Evolutionary conservation across 2,888 invertebrate genomes (phyloP).

Genomic region (Cryptus armator): DNA sequence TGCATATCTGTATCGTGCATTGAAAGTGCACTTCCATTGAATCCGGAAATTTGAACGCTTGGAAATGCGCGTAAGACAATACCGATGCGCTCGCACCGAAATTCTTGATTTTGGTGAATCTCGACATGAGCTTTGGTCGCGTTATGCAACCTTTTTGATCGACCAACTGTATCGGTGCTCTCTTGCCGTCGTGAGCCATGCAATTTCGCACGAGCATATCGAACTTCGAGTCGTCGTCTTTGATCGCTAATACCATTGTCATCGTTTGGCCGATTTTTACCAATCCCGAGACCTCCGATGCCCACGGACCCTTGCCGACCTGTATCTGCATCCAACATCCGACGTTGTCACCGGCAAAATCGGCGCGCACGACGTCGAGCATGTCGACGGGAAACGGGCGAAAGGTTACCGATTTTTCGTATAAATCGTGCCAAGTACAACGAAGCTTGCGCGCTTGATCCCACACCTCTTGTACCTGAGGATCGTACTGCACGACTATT

Average conservation of each 20-base stretch:
- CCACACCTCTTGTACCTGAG: slow-evolving; percentile 97
- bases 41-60: slow-evolving; percentile 98
- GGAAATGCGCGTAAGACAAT: slow-evolving; percentile 96
- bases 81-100: slow-evolving; percentile 97
- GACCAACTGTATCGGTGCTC: slow-evolving; percentile 96
- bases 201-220: slow-evolving; percentile 98
- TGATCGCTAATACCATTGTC: slow-evolving; percentile 98
- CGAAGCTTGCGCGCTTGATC: slow-evolving; percentile 96
- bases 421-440: slow-evolving; percentile 98
- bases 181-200: slow-evolving; percentile 97
- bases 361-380: slow-evolving; percentile 97
- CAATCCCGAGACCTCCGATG: slow-evolving; percentile 96
- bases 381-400: slow-evolving; percentile 98
- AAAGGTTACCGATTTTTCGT: slow-evolving; percentile 97
- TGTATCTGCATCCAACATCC: slow-evolving; percentile 99
- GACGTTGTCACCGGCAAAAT: slow-evolving; percentile 97
- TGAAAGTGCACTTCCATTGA: slow-evolving; percentile 99
- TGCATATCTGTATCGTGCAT: slow-evolving; percentile 97
- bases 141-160: slow-evolving; percentile 97
- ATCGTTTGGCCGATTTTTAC: slow-evolving; percentile 98
- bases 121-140: slow-evolving; percentile 96
- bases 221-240: slow-evolving; percentile 97
- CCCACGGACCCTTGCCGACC: slow-evolving; percentile 98
- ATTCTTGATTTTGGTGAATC: slow-evolving; percentile 97
- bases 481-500: slow-evolving; percentile 97